phyloP scores from a whole-genome alignment of 2,113 vertebrate species.

The Hydrochoerus hydrochaeris region DNA sequence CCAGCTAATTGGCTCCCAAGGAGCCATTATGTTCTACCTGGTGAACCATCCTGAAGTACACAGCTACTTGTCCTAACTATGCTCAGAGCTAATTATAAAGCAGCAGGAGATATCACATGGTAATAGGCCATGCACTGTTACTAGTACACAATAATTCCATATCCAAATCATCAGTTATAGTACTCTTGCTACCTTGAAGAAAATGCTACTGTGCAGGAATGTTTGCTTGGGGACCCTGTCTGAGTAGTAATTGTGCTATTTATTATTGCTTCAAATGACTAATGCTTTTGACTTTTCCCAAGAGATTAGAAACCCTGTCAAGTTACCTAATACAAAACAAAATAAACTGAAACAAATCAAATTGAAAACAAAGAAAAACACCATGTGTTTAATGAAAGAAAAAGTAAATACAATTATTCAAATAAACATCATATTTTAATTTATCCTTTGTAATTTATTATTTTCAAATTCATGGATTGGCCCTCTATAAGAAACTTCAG shows the following conservation, averaged over 20 bases:
- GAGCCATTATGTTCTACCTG: conserved; percentile 73
- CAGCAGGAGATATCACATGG: conserved; percentile 65
- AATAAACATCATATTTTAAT: background rate
- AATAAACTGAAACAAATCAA: conserved; percentile 12
- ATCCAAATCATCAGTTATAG: conserved; percentile 71
- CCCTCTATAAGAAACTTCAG: background rate
- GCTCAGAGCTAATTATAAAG: conserved; percentile 72
- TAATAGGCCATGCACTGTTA: conserved; percentile 62
- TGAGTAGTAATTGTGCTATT: conserved; percentile 35
- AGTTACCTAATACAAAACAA: conserved; percentile 8
- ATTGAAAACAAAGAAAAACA: background rate
- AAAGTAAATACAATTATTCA: background rate
- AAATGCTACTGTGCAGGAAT: conserved; percentile 43
- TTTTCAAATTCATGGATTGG: background rate
- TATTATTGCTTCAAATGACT: conserved; percentile 63
- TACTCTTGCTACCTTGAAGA: conserved; percentile 60
- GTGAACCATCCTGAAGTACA: conserved; percentile 67
- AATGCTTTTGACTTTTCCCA: conserved; percentile 18
- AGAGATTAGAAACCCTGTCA: conserved; percentile 29
- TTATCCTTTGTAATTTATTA: background rate
- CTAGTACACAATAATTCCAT: conserved; percentile 72
- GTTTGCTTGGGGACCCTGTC: conserved; percentile 7
- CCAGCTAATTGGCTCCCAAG: conserved; percentile 78
- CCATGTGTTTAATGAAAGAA: background rate
- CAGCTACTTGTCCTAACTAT: conserved; percentile 67